These are phyloP conservation scores for Melanotaenia pygmaea DNA, from an alignment of 2,797 vertebrate genomes.

Conservation along the genomic window DNA sequence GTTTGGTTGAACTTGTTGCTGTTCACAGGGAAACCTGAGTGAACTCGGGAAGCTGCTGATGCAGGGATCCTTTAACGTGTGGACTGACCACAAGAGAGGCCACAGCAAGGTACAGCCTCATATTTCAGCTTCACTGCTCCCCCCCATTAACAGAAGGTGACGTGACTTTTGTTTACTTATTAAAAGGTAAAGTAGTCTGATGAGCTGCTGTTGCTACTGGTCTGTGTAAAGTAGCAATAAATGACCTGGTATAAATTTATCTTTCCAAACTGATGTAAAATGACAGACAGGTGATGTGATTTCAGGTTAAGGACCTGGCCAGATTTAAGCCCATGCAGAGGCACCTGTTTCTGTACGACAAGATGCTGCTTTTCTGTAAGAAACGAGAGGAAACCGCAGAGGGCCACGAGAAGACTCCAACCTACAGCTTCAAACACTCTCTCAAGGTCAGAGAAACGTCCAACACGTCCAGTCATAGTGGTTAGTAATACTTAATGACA, in stretches of 20 bases:
- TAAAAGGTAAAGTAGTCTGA: too few species aligned
- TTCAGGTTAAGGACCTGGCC: conserved; percentile 92
- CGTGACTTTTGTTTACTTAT: too few species aligned
- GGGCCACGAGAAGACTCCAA: conserved; percentile 89
- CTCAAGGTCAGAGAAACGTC: conserved; percentile 84
- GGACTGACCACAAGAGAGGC: conserved; percentile 94
- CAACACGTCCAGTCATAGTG: neutral
- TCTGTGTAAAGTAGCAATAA: neutral
- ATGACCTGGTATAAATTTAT: neutral
- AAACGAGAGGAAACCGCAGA: conserved; percentile 89
- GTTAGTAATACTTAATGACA: too few species aligned
- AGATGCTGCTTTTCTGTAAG: conserved; percentile 94
- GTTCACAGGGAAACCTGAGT: conserved; percentile 87
- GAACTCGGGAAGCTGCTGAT: conserved; percentile 94
- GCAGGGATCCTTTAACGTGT: conserved; percentile 92
- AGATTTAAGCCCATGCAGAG: conserved; percentile 97
- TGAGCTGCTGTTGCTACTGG: too few species aligned
- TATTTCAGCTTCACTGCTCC: neutral
- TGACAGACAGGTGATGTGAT: neutral
- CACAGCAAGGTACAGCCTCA: conserved; percentile 85
- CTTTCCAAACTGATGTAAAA: neutral
- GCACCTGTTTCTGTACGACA: conserved; percentile 93
- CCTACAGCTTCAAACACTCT: conserved; percentile 95
- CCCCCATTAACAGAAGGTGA: too few species aligned
- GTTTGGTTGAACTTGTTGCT: neutral